A percentile compares a stretch with the other conserved stretches of the same genome.
These are phyloP conservation scores for Larimichthys polyactis DNA, from an alignment of 2,113 vertebrate genomes.

Conservation along the genomic window DNA sequence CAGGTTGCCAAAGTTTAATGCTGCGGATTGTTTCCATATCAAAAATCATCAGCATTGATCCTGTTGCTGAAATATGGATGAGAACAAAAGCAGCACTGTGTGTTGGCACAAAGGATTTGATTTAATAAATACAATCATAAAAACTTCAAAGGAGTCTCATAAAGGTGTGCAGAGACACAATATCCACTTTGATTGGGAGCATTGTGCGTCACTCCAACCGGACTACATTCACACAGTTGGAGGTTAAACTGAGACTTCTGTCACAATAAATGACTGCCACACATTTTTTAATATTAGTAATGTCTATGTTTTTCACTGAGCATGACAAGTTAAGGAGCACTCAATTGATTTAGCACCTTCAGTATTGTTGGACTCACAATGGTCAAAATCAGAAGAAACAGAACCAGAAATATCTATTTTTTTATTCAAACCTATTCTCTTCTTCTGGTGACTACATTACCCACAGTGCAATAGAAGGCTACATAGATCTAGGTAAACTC, in stretches of 20 bases:
- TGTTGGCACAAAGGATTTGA: not conserved
- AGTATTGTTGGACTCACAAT: no score
- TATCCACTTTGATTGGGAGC: not conserved
- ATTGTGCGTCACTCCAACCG: not conserved
- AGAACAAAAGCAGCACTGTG: conserved; percentile 1
- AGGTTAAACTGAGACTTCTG: not conserved
- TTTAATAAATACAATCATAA: not conserved
- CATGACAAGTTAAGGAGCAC: no score
- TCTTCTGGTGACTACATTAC: no score
- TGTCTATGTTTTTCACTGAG: no score
- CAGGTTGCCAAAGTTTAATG: not conserved
- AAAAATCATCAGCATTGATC: not conserved
- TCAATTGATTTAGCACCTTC: no score
- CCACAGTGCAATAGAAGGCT: no score
- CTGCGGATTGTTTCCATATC: conserved; percentile 11
- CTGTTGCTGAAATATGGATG: conserved; percentile 36
- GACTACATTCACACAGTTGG: not conserved
- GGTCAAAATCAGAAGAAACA: no score
- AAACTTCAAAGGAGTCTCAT: conserved; percentile 48
- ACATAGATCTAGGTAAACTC: no score
- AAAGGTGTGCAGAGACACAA: not conserved
- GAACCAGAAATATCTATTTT: no score
- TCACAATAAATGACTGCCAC: no score
- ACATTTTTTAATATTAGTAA: no score
- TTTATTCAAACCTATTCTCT: no score